phyloP scores from a whole-genome alignment of 2,113 vertebrate species.

The Holacanthus passer region DNA sequence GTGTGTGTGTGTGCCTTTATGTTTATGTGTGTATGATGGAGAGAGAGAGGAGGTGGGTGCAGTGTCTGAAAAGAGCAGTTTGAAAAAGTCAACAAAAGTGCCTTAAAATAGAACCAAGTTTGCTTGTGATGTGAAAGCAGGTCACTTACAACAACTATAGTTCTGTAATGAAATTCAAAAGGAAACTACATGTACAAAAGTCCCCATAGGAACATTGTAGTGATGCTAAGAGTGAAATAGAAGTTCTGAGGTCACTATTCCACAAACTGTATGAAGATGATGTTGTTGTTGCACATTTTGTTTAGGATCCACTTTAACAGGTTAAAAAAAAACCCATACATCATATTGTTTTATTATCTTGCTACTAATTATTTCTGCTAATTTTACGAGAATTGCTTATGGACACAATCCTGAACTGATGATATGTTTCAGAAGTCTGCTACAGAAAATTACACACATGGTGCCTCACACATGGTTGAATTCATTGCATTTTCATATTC shows the following conservation, averaged over 20 bases:
- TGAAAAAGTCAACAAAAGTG: not conserved
- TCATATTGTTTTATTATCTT: not conserved
- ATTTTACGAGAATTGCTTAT: not conserved
- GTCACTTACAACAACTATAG: not conserved
- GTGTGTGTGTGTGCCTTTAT: slow-evolving; percentile 26
- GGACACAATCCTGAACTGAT: not conserved
- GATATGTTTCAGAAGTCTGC: not conserved
- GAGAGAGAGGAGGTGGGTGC: not conserved
- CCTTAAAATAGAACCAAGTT: not conserved
- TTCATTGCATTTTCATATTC: not conserved
- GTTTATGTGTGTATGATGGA: too few species aligned
- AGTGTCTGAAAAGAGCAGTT: not conserved
- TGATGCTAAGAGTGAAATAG: not conserved
- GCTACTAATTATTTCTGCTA: not conserved
- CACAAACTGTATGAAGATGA: not conserved
- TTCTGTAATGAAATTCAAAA: not conserved
- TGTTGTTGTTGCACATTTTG: not conserved
- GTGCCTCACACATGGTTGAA: not conserved
- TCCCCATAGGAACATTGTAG: not conserved
- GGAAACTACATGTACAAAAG: not conserved
- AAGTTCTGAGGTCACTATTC: not conserved
- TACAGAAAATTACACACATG: not conserved
- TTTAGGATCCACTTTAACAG: not conserved
- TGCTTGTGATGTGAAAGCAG: not conserved
- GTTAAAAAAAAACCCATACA: not conserved